Percentiles rank a stretch among this genome's conserved stretches.
phyloP scores from a whole-genome alignment of 2,797 vertebrate genomes.

The Bufotes viridis region DNA sequence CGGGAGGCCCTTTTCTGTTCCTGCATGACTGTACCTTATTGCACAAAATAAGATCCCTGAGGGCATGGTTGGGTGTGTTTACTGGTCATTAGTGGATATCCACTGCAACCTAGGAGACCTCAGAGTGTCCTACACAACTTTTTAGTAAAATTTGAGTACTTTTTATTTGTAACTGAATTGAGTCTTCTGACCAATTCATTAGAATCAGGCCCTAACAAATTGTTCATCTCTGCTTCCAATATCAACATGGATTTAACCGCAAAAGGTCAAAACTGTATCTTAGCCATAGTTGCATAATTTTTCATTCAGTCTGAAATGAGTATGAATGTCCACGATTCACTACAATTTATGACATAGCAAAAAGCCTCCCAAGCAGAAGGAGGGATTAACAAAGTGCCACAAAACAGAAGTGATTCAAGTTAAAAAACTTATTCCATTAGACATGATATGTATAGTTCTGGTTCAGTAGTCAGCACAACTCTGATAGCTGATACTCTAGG shows the following conservation, averaged over 20 bases:
- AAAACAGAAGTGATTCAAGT: constrained; percentile 11
- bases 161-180: too few species aligned
- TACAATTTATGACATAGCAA: background rate
- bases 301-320: background rate
- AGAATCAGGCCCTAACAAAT: background rate
- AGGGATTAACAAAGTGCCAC: background rate
- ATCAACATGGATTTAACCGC: background rate
- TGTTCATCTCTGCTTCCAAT: background rate
- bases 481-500: background rate
- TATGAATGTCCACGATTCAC: background rate
- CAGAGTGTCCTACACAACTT: too few species aligned
- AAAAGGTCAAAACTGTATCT: background rate
- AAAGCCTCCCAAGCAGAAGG: background rate
- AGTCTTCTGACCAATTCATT: too few species aligned
- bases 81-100: too few species aligned
- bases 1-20: too few species aligned
- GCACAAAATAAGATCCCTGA: too few species aligned
- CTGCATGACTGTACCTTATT: too few species aligned
- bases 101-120: too few species aligned
- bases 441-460: background rate
- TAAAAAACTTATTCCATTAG: constrained; percentile 1
- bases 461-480: background rate
- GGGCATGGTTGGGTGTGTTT: too few species aligned
- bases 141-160: too few species aligned
- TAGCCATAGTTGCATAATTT: background rate